A percentile compares a stretch with the other conserved stretches of the same genome.
Conservation (phyloP, 2,888 invertebrate species). For the Nesidiocoris tenuis region DNA sequence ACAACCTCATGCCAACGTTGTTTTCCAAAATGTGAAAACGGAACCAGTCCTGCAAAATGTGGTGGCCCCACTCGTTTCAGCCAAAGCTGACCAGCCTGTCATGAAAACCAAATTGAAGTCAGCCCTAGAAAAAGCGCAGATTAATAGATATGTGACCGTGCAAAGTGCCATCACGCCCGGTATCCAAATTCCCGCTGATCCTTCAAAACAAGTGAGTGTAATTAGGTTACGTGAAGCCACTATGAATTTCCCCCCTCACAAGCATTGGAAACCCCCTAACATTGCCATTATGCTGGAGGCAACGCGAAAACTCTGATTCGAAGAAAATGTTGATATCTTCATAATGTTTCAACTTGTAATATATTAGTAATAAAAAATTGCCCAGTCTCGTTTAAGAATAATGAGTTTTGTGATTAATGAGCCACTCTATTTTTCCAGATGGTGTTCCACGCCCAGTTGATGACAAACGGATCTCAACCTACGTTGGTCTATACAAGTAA, state of each 20-base stretch:
- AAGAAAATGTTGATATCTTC: too few relatives aligned
- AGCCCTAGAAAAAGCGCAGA: conserved; percentile 37
- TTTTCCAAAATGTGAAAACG: conserved; percentile 46
- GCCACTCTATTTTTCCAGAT: conserved; percentile 62
- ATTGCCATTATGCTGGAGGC: too few relatives aligned
- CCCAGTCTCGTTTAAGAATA: too few relatives aligned
- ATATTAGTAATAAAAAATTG: too few relatives aligned
- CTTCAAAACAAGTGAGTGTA: conserved; percentile 52
- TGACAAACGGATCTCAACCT: conserved; percentile 48
- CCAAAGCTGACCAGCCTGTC: conserved; percentile 36
- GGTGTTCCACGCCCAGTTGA: conserved; percentile 66
- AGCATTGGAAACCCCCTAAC: too few relatives aligned
- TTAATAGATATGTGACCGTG: conserved; percentile 47
- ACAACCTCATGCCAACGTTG: conserved; percentile 49
- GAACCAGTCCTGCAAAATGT: conserved; percentile 19
- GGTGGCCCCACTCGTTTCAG: conserved; percentile 6
- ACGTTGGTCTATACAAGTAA: conserved; percentile 59
- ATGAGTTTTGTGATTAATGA: too few relatives aligned
- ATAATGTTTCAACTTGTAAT: too few relatives aligned
- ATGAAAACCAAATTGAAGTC: conserved; percentile 38
- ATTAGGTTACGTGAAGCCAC: too few relatives aligned
- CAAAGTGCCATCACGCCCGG: conserved; percentile 49
- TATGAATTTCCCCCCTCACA: too few relatives aligned
- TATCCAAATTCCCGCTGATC: conserved; percentile 51
- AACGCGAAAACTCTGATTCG: too few relatives aligned